These are phyloP conservation scores for Syrphus vitripennis DNA, from an alignment of 2,888 invertebrate species.

Conservation along the genomic window DNA sequence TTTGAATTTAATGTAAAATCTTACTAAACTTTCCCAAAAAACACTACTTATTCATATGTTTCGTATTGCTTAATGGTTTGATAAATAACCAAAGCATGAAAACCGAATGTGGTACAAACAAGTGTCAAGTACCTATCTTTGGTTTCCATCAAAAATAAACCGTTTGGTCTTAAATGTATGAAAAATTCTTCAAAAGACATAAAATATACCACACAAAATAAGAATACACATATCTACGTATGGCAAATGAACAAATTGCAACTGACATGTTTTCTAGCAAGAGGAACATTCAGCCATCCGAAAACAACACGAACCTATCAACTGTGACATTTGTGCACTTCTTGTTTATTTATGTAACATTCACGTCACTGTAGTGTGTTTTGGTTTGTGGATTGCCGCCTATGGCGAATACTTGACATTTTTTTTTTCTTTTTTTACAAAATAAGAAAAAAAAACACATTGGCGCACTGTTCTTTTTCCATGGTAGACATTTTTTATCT, in stretches of 20 bases:
- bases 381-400: slow-evolving; percentile 49
- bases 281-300: slow-evolving; percentile 59
- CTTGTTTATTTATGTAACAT: slow-evolving; percentile 33
- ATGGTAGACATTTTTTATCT: slow-evolving; percentile 15
- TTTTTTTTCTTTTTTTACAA: neutral
- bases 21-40: too few relatives aligned
- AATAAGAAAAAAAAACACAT: neutral
- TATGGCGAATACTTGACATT: slow-evolving; percentile 58
- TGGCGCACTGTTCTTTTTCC: neutral
- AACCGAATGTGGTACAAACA: slow-evolving; percentile 49
- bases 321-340: slow-evolving; percentile 58
- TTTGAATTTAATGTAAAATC: too few relatives aligned
- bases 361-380: slow-evolving; percentile 17
- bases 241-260: slow-evolving; percentile 66
- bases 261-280: slow-evolving; percentile 62
- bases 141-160: slow-evolving; percentile 20
- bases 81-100: slow-evolving; percentile 6
- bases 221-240: neutral
- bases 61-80: slow-evolving; percentile 9
- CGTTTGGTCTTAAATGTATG: slow-evolving; percentile 37
- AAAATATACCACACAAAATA: slow-evolving; percentile 4
- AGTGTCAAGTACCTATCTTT: slow-evolving; percentile 47
- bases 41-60: too few relatives aligned
- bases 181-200: slow-evolving; percentile 38
- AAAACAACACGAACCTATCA: slow-evolving; percentile 64